phyloP scores from a whole-genome alignment of 2,888 invertebrate genomes.

The Scotopteryx bipunctaria region DNA sequence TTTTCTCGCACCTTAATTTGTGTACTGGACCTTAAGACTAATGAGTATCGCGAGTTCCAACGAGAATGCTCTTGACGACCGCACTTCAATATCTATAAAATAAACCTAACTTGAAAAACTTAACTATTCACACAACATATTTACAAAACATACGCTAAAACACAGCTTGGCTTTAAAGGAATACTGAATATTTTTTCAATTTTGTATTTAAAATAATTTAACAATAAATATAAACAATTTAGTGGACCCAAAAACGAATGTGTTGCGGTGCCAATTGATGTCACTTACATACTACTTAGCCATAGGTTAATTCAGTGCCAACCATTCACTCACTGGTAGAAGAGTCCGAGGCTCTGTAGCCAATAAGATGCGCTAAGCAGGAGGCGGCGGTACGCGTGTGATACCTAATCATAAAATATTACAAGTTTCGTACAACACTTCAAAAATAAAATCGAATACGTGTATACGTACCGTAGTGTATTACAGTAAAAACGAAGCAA shows the following conservation, averaged over 20 bases:
- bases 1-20: slow-evolving; percentile 16
- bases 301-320: not conserved
- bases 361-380: not conserved
- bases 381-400: slow-evolving; percentile 1
- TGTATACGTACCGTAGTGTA: slow-evolving; percentile 15
- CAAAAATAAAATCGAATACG: slow-evolving; percentile 11
- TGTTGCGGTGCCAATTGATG: not conserved
- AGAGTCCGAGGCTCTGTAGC: not conserved
- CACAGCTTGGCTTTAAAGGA: slow-evolving; percentile 20
- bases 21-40: slow-evolving; percentile 27
- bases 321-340: not conserved
- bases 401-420: not conserved
- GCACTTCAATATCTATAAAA: slow-evolving; percentile 9
- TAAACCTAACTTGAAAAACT: slow-evolving; percentile 15
- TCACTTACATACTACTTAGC: not conserved
- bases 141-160: slow-evolving; percentile 18
- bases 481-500: slow-evolving; percentile 12
- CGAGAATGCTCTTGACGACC: slow-evolving; percentile 6
- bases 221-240: slow-evolving; percentile 23
- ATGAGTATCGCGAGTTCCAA: slow-evolving; percentile 28
- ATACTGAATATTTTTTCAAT: slow-evolving; percentile 14
- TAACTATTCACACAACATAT: slow-evolving; percentile 12
- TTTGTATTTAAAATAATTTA: slow-evolving; percentile 19
- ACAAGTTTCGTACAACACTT: slow-evolving; percentile 11
- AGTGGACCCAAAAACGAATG: slow-evolving; percentile 8